Base-by-base conservation (phyloP, 2,113 vertebrate species). In the Nettapus auritus region DNA sequence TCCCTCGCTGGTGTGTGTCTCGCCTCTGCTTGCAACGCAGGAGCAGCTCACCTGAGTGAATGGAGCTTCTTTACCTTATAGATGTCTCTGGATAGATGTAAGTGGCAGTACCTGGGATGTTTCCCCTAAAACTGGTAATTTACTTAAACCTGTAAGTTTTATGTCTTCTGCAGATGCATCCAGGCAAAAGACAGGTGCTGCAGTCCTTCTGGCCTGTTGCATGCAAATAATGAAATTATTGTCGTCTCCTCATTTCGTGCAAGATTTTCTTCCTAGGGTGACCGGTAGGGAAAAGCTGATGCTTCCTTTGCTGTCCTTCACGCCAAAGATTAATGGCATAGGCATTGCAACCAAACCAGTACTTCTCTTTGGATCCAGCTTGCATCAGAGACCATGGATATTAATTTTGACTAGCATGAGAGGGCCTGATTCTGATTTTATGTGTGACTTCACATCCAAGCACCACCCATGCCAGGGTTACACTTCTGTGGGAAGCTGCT, bases 361-460 rank as follows among this genome's bases (percentile, higher is more conserved):
- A 0, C 0, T 56, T 70, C 36, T 79, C 4, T 62, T 64, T 0
- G 0, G 2, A 14, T 42, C 4, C 8, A 62, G 42, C 55, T 90
- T 40, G 52, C n/a, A 3, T 36, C 40, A 13, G 82, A 69, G 31
- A 18, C 0, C 2, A 22, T 18, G 33, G 60, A 86, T 67, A 17
- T 13, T 64, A 63, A 63, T 18, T 14, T 11, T 22, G 31, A 48
- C 66, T 79, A 77, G 75, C 16, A 8, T 15, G 42, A 3, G 0
- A 59, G 67, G 55, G 18, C 36, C 48, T 2, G 1, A 36, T 89
- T 23, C 55, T 69, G 57, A 28, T 71, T 77, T 91, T 69, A 60
- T 0, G 2, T 9, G 0, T 82, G 50, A 18, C 9, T 59, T 52
- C n/a, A 1, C n/a, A 34, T 48, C 68, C 8, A 0, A 13, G 53